Conservation (phyloP, 2,113 vertebrate species). For the Odocoileus hemionus region DNA sequence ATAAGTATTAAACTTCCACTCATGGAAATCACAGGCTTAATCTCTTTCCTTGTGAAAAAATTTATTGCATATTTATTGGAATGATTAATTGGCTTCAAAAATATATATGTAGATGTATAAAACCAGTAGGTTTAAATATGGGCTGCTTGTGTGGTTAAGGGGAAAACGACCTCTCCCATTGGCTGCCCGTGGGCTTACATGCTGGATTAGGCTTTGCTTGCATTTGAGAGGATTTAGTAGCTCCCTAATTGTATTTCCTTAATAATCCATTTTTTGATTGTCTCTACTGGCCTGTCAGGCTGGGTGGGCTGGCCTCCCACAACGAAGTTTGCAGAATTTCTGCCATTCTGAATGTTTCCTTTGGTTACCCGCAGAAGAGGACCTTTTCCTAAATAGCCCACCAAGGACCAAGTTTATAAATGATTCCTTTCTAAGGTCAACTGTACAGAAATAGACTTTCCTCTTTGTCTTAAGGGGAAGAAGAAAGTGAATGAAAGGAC, state of each 20-base stretch:
- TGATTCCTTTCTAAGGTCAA: conserved; percentile 15
- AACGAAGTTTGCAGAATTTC: not conserved
- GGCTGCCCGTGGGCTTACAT: not conserved
- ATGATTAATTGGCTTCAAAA: not conserved
- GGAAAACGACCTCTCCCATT: not conserved
- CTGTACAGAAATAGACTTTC: conserved; percentile 23
- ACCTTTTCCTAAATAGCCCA: conserved; percentile 23
- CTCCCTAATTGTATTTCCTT: conserved; percentile 46
- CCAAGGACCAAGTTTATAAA: not conserved
- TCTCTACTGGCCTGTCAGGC: conserved; percentile 3
- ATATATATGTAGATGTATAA: not conserved
- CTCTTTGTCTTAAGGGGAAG: not conserved
- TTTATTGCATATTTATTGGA: not conserved
- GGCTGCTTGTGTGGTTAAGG: not conserved
- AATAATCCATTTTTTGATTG: conserved; percentile 53
- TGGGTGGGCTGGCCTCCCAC: conserved; percentile 50
- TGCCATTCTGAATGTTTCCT: conserved; percentile 7
- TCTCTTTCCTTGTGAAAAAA: not conserved
- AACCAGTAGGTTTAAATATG: not conserved
- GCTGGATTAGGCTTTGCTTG: conserved; percentile 17
- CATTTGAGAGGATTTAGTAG: conserved; percentile 48
- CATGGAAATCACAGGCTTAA: not conserved
- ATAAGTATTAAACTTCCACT: not conserved
- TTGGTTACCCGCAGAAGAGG: conserved; percentile 1
- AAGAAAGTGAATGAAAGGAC: not conserved